phyloP scores from a whole-genome alignment of 2,113 vertebrate genomes.

The Damaliscus lunatus region DNA sequence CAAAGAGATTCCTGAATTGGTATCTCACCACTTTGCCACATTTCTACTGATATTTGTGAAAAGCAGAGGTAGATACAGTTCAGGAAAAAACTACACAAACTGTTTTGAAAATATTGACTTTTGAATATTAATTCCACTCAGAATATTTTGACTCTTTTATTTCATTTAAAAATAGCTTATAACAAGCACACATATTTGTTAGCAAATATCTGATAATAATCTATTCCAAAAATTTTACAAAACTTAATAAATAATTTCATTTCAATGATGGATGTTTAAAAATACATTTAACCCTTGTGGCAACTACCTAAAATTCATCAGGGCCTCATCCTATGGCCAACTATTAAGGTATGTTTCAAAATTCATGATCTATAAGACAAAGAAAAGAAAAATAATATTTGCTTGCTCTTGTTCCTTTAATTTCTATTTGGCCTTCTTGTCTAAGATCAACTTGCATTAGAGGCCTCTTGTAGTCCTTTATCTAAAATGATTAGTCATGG shows the following conservation, averaged over 20 bases:
- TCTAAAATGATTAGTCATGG: neutral
- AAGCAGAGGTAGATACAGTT: neutral
- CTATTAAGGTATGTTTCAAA: neutral
- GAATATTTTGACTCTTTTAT: neutral
- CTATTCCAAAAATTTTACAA: neutral
- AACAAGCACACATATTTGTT: neutral
- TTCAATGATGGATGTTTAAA: neutral
- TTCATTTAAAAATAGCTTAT: neutral
- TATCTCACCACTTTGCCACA: neutral
- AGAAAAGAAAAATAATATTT: neutral
- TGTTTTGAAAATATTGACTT: neutral
- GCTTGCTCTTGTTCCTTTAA: neutral
- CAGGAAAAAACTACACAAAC: neutral
- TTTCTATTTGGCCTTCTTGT: neutral
- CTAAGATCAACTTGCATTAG: constrained; percentile 28
- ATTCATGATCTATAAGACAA: neutral
- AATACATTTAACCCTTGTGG: neutral
- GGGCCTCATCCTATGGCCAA: neutral
- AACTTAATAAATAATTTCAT: neutral
- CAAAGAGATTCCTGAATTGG: neutral
- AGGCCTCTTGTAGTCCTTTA: neutral
- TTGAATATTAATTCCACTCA: neutral
- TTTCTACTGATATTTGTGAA: neutral
- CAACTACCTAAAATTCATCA: neutral
- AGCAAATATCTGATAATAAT: neutral